Evolutionary conservation across 2,797 vertebrate genomes (phyloP).

Genomic region (Thamnophis elegans): DNA sequence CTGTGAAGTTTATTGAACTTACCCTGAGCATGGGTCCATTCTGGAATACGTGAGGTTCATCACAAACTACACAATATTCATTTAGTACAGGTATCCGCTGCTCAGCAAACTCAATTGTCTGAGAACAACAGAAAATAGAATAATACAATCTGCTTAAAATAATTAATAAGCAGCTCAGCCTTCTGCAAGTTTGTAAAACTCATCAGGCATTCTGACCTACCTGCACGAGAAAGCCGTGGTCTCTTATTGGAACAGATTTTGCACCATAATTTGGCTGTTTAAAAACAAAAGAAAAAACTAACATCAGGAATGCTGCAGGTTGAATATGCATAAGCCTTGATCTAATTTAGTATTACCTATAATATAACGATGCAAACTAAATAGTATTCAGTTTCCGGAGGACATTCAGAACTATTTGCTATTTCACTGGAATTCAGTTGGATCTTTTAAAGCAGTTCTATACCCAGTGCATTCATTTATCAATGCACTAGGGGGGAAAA

Average conservation of each 20-base stretch:
- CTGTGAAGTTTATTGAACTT: conserved; percentile 55
- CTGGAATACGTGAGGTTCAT: conserved; percentile 88
- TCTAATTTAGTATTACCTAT: neutral
- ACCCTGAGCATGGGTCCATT: conserved; percentile 91
- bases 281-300: conserved; percentile 52
- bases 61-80: conserved; percentile 90
- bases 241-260: conserved; percentile 81
- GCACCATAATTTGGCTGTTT: conserved; percentile 82
- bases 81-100: conserved; percentile 89
- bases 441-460: neutral
- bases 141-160: conserved; percentile 50
- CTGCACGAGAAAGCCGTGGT: conserved; percentile 87
- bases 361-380: neutral
- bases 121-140: conserved; percentile 58
- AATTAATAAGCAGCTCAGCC: conserved; percentile 38
- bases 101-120: conserved; percentile 89
- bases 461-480: neutral
- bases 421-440: neutral
- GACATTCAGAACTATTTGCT: neutral
- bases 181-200: conserved; percentile 7
- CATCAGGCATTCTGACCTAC: conserved; percentile 64
- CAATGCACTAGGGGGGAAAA: neutral
- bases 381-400: neutral
- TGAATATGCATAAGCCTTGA: neutral
- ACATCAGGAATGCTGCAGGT: conserved; percentile 29